These are phyloP conservation scores for Meloidogyne exigua DNA, from an alignment of 1,140 invertebrate species.

Conservation along the genomic window DNA sequence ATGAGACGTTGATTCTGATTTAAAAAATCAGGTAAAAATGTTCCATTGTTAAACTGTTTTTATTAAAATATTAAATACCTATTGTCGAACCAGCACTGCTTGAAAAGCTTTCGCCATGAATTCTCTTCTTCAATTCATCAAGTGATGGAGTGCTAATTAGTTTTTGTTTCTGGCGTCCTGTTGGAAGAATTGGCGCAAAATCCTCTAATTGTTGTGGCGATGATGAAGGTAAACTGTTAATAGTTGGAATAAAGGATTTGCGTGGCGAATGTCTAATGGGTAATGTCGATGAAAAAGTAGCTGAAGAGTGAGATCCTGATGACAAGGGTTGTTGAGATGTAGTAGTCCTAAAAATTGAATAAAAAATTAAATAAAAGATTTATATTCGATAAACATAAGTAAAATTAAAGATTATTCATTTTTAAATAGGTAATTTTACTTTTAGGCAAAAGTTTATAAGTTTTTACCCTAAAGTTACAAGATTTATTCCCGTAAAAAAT, in stretches of 20 bases:
- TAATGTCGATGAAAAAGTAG: background rate
- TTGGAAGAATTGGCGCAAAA: background rate
- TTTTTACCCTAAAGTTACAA: too few relatives aligned
- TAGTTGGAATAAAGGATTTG: slow-evolving; percentile 3
- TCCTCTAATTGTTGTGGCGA: slow-evolving; percentile 3
- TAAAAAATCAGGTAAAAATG: background rate
- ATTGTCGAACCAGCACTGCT: background rate
- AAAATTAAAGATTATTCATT: background rate
- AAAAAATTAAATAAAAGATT: background rate
- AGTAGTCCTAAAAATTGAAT: background rate
- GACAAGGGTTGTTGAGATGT: background rate
- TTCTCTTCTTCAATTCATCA: background rate
- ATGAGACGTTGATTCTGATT: background rate
- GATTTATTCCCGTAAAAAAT: too few relatives aligned
- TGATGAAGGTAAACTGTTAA: background rate
- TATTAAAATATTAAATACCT: background rate
- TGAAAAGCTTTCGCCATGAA: background rate
- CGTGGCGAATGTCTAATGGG: slow-evolving; percentile 3
- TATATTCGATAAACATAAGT: background rate
- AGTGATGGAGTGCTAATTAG: background rate
- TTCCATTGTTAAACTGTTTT: background rate
- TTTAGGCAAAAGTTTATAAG: too few relatives aligned
- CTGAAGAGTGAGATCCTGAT: background rate
- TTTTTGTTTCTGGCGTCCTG: background rate
- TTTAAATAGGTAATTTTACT: too few relatives aligned